Percentiles rank a stretch among this genome's conserved stretches.
phyloP scores from a whole-genome alignment of 2,888 invertebrate species.

The Rhyacophila evoluta region DNA sequence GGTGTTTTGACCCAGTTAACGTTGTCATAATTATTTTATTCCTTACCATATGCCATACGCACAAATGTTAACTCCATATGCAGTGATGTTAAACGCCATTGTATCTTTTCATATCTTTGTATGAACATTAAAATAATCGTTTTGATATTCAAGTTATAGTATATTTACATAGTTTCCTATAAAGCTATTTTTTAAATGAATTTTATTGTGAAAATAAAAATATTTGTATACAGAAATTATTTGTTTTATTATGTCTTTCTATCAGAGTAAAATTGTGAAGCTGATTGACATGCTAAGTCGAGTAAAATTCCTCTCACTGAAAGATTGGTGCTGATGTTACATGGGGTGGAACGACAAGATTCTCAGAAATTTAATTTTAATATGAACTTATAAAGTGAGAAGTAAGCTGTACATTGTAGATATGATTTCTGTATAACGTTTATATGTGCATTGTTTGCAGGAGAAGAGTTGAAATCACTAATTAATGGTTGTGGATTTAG shows the following conservation, averaged over 20 bases:
- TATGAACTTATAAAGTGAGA: background rate
- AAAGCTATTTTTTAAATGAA: slow-evolving; percentile 21
- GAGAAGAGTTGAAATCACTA: too few species aligned
- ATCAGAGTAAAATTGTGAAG: too few species aligned
- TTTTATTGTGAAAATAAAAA: background rate
- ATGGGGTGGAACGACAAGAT: too few species aligned
- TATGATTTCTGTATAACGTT: too few species aligned
- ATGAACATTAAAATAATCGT: too few species aligned
- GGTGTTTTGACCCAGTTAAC: background rate
- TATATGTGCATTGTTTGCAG: too few species aligned
- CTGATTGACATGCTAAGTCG: too few species aligned
- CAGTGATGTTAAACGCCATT: background rate
- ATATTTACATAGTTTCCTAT: slow-evolving; percentile 3
- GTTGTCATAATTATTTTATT: background rate
- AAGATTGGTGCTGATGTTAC: too few species aligned
- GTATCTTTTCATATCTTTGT: too few species aligned
- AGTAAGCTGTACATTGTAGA: background rate
- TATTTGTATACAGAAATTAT: background rate
- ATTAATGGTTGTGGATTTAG: too few species aligned
- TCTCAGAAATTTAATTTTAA: too few species aligned
- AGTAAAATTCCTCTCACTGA: too few species aligned
- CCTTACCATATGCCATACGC: background rate
- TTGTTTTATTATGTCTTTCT: background rate
- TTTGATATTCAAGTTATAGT: background rate
- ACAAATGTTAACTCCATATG: background rate